These are phyloP conservation scores for Dicranocentrus wangi DNA, from an alignment of 2,888 invertebrate genomes.

Conservation along the genomic window DNA sequence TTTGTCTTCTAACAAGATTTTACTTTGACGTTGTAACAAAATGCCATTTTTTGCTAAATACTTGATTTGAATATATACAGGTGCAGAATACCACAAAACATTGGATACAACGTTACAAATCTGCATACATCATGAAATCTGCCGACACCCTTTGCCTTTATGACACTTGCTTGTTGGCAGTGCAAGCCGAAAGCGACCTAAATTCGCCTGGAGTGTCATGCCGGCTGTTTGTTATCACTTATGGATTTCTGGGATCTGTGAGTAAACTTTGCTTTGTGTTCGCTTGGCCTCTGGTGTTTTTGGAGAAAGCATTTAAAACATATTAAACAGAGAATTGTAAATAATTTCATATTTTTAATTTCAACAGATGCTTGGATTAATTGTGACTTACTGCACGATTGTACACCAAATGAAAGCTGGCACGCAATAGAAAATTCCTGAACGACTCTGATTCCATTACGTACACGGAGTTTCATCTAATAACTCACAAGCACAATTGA, in stretches of 20 bases:
- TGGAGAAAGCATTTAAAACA: background rate
- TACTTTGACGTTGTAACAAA: background rate
- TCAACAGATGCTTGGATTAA: constrained; percentile 39
- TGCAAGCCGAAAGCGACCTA: constrained; percentile 20
- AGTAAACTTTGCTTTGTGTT: background rate
- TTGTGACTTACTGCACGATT: constrained; percentile 37
- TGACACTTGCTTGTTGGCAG: constrained; percentile 1
- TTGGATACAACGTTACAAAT: constrained; percentile 9
- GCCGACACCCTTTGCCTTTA: constrained; percentile 1
- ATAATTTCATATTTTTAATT: background rate
- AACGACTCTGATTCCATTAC: too few relatives aligned
- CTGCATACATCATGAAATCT: background rate
- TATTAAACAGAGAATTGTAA: background rate
- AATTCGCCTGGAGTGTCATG: constrained; percentile 28
- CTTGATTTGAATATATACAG: constrained; percentile 10
- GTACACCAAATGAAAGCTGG: constrained; percentile 34
- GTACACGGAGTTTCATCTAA: too few relatives aligned
- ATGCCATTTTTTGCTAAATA: background rate
- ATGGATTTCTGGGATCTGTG: constrained; percentile 42
- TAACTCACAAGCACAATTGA: too few relatives aligned
- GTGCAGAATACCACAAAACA: background rate
- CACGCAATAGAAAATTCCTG: background rate
- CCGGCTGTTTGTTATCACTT: constrained; percentile 35
- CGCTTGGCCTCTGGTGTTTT: background rate
- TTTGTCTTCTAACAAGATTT: background rate